These are phyloP conservation scores for Hirundo rustica DNA, from an alignment of 2,797 vertebrate genomes.

Conservation along the genomic window DNA sequence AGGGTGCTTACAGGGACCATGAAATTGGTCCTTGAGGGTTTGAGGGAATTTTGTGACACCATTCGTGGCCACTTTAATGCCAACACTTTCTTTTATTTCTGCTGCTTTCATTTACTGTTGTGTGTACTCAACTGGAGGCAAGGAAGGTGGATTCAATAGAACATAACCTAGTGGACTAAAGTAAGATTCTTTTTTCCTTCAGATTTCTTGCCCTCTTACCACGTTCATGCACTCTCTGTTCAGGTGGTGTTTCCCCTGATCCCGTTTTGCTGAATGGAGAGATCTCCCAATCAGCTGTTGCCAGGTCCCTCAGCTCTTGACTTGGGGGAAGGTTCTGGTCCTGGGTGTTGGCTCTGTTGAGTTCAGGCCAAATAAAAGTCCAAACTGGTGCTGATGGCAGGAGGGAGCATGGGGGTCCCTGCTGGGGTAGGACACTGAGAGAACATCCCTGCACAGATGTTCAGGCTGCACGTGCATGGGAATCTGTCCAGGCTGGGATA, in stretches of 20 bases:
- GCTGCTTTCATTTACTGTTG: background rate
- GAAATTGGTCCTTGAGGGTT: background rate
- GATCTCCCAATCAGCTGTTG: background rate
- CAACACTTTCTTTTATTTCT: background rate
- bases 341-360: accelerated
- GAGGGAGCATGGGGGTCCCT: accelerated
- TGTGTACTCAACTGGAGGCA: accelerated
- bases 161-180: accelerated
- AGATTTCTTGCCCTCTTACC: background rate
- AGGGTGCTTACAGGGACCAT: background rate
- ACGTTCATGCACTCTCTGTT: background rate
- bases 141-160: background rate
- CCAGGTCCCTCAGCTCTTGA: background rate
- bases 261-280: background rate
- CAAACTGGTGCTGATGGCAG: background rate
- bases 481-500: background rate
- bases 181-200: background rate
- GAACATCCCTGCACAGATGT: background rate
- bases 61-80: background rate
- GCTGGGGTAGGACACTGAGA: background rate
- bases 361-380: background rate
- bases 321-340: background rate
- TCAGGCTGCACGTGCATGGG: accelerated
- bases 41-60: background rate
- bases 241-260: background rate